These are phyloP conservation scores for Trichopoda pennipes DNA, from an alignment of 2,888 invertebrate genomes.

Conservation along the genomic window DNA sequence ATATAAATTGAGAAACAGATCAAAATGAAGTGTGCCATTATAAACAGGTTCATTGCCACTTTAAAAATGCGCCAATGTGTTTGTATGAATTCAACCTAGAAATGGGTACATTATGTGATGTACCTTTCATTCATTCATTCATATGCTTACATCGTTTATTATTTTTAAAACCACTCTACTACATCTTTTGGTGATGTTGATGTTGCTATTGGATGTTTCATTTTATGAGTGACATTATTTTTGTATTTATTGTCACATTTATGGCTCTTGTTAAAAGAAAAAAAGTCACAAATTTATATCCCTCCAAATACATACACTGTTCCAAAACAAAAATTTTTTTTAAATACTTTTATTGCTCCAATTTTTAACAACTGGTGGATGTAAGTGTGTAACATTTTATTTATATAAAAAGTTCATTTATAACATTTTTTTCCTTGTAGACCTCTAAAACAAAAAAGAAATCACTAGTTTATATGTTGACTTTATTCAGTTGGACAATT, in stretches of 20 bases:
- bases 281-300: slow-evolving; percentile 35
- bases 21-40: not conserved
- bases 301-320: not conserved
- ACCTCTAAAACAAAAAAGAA: slow-evolving; percentile 35
- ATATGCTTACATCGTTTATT: slow-evolving; percentile 26
- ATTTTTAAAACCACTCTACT: slow-evolving; percentile 18
- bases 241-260: slow-evolving; percentile 70
- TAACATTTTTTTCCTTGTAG: slow-evolving; percentile 26
- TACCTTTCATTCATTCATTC: slow-evolving; percentile 43
- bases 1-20: not conserved
- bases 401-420: slow-evolving; percentile 45
- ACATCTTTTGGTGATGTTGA: not conserved
- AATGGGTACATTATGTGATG: not conserved
- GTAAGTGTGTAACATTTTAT: slow-evolving; percentile 2
- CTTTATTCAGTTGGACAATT: slow-evolving; percentile 1
- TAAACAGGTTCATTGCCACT: not conserved
- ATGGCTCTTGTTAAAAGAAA: slow-evolving; percentile 67
- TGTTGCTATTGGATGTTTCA: slow-evolving; percentile 49
- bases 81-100: not conserved
- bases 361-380: slow-evolving; percentile 2
- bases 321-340: not conserved
- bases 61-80: not conserved
- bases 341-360: slow-evolving; percentile 9
- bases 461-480: slow-evolving; percentile 13
- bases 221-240: slow-evolving; percentile 68